phyloP scores from a whole-genome alignment of 2,113 vertebrate species.

The Rhinopomastus cyanomelas region DNA sequence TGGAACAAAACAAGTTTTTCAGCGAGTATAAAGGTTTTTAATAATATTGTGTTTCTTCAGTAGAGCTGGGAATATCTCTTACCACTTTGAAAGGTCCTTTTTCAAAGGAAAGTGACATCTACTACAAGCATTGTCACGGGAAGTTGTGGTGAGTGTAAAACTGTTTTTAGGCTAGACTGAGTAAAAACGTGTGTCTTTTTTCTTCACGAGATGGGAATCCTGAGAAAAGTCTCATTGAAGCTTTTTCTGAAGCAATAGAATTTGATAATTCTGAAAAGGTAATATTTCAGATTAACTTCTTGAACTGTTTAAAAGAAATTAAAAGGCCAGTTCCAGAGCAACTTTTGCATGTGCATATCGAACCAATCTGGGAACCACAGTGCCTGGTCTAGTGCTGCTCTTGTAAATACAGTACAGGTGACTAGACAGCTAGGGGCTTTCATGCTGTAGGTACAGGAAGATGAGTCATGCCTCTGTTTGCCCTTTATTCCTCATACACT shows the following conservation, averaged over 20 bases:
- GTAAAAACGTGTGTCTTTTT: not conserved
- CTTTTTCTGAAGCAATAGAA: not conserved
- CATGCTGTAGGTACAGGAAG: not conserved
- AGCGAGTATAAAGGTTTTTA: not conserved
- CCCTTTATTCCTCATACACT: not conserved
- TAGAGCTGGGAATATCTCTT: not conserved
- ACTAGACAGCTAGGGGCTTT: not conserved
- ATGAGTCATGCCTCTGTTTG: not conserved
- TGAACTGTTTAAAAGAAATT: not conserved
- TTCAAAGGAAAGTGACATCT: not conserved
- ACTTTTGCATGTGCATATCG: not conserved
- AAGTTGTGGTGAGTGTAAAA: not conserved
- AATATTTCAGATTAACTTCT: not conserved
- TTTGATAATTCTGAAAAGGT: not conserved
- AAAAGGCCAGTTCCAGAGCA: not conserved
- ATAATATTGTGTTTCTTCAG: conserved; percentile 8
- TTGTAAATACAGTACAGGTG: not conserved
- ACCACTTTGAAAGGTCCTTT: not conserved
- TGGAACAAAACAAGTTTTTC: not conserved
- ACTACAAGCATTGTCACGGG: not conserved
- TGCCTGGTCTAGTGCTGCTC: not conserved
- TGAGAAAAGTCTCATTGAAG: not conserved
- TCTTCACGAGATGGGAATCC: not conserved
- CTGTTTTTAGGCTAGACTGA: not conserved
- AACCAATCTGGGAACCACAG: not conserved